Evolutionary conservation across 2,888 invertebrate species (phyloP), one percentile per base, ranked within the genome.

Genomic region (Papilio gigon): DNA sequence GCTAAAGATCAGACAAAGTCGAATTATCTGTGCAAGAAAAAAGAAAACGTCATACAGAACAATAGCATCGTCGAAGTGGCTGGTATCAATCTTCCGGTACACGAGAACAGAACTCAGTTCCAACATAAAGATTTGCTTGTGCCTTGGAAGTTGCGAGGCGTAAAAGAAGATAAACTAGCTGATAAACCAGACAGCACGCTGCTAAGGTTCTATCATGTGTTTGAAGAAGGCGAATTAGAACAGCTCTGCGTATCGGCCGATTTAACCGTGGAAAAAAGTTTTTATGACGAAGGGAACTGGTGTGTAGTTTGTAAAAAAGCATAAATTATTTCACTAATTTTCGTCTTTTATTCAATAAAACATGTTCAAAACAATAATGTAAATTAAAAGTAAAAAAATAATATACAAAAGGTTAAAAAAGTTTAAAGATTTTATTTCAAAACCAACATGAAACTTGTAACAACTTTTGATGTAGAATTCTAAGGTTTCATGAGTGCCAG

Each of bases 221-320:
- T 99, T 82, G 94, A 95, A 75, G 95, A 97, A 75, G 94, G 94
- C 0, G 99, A 98, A 89, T 84, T 98, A 42, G 94, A 95, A 75
- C 75, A 85, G 1, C 85, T 98, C 50, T 79, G 80, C 25, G 84
- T 92, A 71, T 75, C 95, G 5, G 74, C 87, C 0, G 87, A 86
- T 53, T 88, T 96, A 44, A 77, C 80, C 53, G 87, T 98, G 12
- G 82, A 94, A 37, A 89, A 93, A 33, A 94, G 94, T 77, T 99
- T 97, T 85, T 98, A 98, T 80, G 99, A 99, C 85, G 96, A 99
- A 86, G 99, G 99, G 0, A 99, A 99, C 85, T 98, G 98, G 97
- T 98, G 98, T 92, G 94, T 97, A 37, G 90, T 97, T 75, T 94
- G 97, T 79, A 90, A 94, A 81, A 97, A 96, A 83, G 70, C 62